A percentile compares a stretch with the other conserved stretches of the same genome.
phyloP scores from a whole-genome alignment of 2,888 invertebrate species.

The Formica aserva region DNA sequence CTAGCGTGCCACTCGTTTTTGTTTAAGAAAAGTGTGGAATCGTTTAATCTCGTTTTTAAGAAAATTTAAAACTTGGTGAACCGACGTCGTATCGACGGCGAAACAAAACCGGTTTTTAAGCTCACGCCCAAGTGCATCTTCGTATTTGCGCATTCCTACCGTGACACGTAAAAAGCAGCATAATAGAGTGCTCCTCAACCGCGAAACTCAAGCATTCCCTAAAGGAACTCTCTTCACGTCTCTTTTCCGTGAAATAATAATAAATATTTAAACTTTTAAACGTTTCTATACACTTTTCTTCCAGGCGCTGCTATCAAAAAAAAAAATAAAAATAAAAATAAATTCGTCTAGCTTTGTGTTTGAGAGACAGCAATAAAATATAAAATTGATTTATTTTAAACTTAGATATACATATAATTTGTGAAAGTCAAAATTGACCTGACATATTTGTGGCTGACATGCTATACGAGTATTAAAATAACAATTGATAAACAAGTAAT shows the following conservation, averaged over 20 bases:
- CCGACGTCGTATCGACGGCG: not conserved
- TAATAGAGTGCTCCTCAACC: slow-evolving; percentile 10
- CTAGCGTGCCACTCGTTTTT: not conserved
- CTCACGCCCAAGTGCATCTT: slow-evolving; percentile 23
- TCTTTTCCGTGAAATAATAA: not conserved
- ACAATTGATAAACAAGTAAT: not conserved
- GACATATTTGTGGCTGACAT: not conserved
- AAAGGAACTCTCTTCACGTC: not conserved
- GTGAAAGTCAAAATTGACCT: not conserved
- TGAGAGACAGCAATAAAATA: not conserved
- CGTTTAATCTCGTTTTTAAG: not conserved
- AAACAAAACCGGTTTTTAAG: slow-evolving; percentile 25
- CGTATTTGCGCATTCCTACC: slow-evolving; percentile 20
- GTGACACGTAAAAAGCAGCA: not conserved
- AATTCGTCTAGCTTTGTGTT: not conserved
- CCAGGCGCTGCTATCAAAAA: not conserved
- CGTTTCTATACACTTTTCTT: not conserved
- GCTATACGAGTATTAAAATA: not conserved
- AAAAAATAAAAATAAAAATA: too few species aligned
- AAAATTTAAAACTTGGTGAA: slow-evolving; percentile 8
- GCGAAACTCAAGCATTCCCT: not conserved
- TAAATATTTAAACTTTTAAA: not conserved
- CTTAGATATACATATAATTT: not conserved
- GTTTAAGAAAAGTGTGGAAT: not conserved
- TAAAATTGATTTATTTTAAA: not conserved